A percentile compares a stretch with the other conserved stretches of the same genome.
phyloP scores from a whole-genome alignment of 2,113 vertebrate species.

The Caranx ignobilis region DNA sequence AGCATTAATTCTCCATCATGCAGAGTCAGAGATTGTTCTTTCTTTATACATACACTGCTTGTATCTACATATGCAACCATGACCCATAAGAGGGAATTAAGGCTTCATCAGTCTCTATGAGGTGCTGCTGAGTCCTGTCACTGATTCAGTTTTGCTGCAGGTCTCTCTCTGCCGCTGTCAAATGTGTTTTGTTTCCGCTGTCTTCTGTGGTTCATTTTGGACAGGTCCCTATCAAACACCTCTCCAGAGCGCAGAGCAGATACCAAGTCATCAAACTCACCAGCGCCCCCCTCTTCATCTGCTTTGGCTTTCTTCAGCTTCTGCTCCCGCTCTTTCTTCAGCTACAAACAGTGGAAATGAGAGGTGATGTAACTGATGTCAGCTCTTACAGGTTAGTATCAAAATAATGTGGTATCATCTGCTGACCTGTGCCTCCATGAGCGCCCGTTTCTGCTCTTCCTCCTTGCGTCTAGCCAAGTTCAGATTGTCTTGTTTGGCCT shows the following conservation, averaged over 20 bases:
- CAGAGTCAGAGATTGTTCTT: too few relatives aligned
- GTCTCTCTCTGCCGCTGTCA: conserved; percentile 46
- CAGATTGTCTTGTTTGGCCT: conserved; percentile 64
- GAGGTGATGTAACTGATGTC: too few relatives aligned
- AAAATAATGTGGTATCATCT: neutral
- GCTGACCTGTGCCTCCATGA: conserved; percentile 63
- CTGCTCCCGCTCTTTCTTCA: conserved; percentile 61
- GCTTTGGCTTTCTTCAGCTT: conserved; percentile 41
- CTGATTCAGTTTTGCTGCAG: conserved; percentile 7
- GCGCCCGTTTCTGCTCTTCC: conserved; percentile 62
- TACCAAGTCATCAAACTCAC: conserved; percentile 74
- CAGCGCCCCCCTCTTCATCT: conserved; percentile 17
- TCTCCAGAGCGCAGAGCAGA: conserved; percentile 71
- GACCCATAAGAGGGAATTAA: neutral
- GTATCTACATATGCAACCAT: neutral
- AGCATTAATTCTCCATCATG: too few relatives aligned
- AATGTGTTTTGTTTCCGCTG: conserved; percentile 20
- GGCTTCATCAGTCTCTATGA: neutral
- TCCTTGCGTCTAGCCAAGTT: conserved; percentile 57
- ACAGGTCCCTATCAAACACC: conserved; percentile 61
- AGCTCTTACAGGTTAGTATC: neutral
- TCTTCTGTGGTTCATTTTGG: conserved; percentile 57
- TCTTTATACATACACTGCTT: neutral
- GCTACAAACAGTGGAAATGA: conserved; percentile 10
- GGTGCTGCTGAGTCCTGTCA: conserved; percentile 7